Conservation (phyloP, 2,113 vertebrate genomes). For the Melanerpes aurifrons region DNA sequence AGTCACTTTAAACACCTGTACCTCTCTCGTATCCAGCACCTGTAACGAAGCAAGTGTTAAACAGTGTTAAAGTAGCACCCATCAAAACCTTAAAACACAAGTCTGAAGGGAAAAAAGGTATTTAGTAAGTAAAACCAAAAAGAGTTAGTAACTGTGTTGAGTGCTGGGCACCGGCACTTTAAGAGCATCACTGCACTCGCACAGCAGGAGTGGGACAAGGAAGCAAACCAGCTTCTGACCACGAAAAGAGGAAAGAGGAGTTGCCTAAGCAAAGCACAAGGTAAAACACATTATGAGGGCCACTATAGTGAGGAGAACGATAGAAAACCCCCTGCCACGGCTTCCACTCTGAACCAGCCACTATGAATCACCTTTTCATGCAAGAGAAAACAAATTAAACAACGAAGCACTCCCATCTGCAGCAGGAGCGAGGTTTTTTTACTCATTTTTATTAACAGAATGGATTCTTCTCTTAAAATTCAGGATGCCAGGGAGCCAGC, state of each 20-base stretch:
- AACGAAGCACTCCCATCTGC: fast-evolving
- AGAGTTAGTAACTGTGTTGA: neutral
- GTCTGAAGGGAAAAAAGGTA: neutral
- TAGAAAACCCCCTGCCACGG: neutral
- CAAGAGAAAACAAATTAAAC: neutral
- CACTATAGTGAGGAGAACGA: fast-evolving
- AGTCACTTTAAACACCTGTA: constrained; percentile 83
- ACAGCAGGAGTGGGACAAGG: neutral
- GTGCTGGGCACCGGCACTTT: neutral
- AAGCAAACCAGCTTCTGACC: neutral
- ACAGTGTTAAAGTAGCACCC: neutral
- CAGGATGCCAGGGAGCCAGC: neutral
- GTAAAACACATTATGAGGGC: neutral
- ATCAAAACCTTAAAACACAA: neutral
- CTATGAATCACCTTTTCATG: neutral
- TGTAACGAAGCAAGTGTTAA: constrained; percentile 66
- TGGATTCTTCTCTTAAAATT: too few species aligned
- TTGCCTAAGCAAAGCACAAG: neutral
- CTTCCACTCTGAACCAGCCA: neutral
- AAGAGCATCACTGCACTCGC: neutral
- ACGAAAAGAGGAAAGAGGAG: neutral
- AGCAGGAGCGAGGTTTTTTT: fast-evolving
- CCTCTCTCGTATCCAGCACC: constrained; percentile 89
- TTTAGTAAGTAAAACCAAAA: neutral
- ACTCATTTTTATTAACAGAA: neutral